Evolutionary conservation across 2,888 invertebrate genomes (phyloP).

Genomic region (Callimorpha dominula): DNA sequence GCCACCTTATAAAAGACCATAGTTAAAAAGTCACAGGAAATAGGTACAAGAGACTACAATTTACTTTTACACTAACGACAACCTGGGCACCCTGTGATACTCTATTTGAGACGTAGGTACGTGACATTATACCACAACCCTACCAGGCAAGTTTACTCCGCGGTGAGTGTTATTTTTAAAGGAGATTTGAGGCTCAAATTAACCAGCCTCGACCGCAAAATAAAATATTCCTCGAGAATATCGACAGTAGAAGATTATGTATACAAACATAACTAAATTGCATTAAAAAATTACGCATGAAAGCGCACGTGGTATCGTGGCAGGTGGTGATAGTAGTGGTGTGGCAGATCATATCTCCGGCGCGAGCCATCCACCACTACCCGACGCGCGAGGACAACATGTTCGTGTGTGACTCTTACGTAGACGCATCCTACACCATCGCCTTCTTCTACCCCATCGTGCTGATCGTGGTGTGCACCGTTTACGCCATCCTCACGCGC

Average conservation of each 20-base stretch:
- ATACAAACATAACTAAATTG: neutral
- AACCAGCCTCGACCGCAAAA: too few relatives aligned
- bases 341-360: slow-evolving; percentile 97
- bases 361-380: slow-evolving; percentile 95
- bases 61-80: too few relatives aligned
- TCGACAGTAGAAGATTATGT: neutral
- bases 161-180: too few relatives aligned
- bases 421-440: slow-evolving; percentile 97
- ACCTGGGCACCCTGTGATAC: too few relatives aligned
- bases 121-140: too few relatives aligned
- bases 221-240: neutral
- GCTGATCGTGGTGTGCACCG: slow-evolving; percentile 95
- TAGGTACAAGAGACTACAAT: too few relatives aligned
- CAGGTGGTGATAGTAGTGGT: slow-evolving; percentile 93
- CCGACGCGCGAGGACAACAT: slow-evolving; percentile 96
- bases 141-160: too few relatives aligned
- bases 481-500: slow-evolving; percentile 97
- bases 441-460: slow-evolving; percentile 97
- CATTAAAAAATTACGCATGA: neutral
- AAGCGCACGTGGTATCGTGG: neutral
- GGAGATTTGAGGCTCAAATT: too few relatives aligned
- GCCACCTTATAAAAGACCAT: too few relatives aligned
- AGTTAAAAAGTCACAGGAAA: too few relatives aligned
- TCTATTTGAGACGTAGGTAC: too few relatives aligned
- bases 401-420: slow-evolving; percentile 95